phyloP scores from a whole-genome alignment of 2,113 vertebrate species.

The Rissa tridactyla region DNA sequence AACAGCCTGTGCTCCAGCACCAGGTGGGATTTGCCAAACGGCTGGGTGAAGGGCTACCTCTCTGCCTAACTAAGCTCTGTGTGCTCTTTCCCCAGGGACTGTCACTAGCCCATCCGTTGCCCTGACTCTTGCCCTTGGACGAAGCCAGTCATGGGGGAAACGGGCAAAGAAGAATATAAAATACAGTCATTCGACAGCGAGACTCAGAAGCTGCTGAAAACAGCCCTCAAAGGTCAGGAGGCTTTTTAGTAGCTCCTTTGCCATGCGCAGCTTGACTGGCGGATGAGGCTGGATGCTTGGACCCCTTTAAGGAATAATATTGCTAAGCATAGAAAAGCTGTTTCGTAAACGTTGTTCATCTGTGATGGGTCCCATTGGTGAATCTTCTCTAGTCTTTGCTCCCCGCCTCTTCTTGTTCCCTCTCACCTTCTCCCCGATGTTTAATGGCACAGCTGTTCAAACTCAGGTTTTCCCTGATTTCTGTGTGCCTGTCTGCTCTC shows the following conservation, averaged over 20 bases:
- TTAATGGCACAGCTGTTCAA: not conserved
- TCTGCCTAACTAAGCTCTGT: not conserved
- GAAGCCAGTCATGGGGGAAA: slow-evolving; percentile 82
- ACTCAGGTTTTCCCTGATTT: not conserved
- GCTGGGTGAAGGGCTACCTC: not conserved
- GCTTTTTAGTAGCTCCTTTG: not conserved
- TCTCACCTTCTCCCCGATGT: not conserved
- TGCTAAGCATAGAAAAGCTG: not conserved
- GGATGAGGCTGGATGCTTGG: not conserved
- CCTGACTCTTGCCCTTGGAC: not conserved
- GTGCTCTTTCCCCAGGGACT: slow-evolving; percentile 20
- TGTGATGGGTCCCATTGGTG: accelerated
- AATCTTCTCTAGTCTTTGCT: not conserved
- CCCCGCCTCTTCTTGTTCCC: not conserved
- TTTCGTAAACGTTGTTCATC: not conserved
- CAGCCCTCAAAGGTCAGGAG: slow-evolving; percentile 88
- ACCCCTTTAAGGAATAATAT: not conserved
- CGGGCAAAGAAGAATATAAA: slow-evolving; percentile 86
- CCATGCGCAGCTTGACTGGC: not conserved
- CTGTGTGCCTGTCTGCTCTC: not conserved
- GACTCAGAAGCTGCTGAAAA: slow-evolving; percentile 92
- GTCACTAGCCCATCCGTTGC: not conserved
- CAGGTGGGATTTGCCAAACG: not conserved
- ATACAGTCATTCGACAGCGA: slow-evolving; percentile 91
- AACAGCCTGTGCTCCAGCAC: not conserved